These are phyloP conservation scores for Lordiphosa clarofinis DNA, from an alignment of 1,140 invertebrate genomes.

Conservation along the genomic window DNA sequence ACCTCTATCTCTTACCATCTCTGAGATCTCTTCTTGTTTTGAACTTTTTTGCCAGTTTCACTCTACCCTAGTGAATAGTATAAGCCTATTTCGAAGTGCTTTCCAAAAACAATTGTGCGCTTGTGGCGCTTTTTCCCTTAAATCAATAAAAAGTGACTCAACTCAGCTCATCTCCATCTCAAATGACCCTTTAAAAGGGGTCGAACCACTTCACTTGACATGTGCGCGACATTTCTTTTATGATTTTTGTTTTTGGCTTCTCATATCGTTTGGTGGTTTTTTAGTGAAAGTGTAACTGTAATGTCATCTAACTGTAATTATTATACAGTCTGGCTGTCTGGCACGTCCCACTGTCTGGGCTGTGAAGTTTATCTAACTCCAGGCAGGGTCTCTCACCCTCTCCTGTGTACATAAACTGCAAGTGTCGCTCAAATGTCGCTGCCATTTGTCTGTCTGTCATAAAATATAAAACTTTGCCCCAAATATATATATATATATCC, in stretches of 20 bases:
- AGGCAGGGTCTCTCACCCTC: conserved; percentile 13
- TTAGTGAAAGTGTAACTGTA: conserved; percentile 72
- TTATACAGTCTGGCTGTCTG: conserved; percentile 58
- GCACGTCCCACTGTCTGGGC: conserved; percentile 36
- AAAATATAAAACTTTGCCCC: conserved; percentile 72
- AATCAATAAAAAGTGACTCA: too few relatives aligned
- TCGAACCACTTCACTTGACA: conserved; percentile 49
- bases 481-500: conserved; percentile 36
- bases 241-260: conserved; percentile 12
- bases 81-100: too few relatives aligned
- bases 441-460: conserved; percentile 57
- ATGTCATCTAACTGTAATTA: conserved; percentile 67
- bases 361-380: conserved; percentile 46
- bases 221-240: conserved; percentile 14
- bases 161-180: conserved; percentile 24
- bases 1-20: too few relatives aligned
- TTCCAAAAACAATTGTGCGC: too few relatives aligned
- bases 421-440: conserved; percentile 69
- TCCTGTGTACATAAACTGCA: conserved; percentile 38
- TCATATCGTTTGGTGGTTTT: conserved; percentile 14
- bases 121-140: too few relatives aligned
- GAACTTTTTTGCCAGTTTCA: too few relatives aligned
- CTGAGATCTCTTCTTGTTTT: too few relatives aligned
- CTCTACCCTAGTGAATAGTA: too few relatives aligned
- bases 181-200: conserved; percentile 65